Conservation (phyloP, 2,113 vertebrate species). For the Salminus brasiliensis region DNA sequence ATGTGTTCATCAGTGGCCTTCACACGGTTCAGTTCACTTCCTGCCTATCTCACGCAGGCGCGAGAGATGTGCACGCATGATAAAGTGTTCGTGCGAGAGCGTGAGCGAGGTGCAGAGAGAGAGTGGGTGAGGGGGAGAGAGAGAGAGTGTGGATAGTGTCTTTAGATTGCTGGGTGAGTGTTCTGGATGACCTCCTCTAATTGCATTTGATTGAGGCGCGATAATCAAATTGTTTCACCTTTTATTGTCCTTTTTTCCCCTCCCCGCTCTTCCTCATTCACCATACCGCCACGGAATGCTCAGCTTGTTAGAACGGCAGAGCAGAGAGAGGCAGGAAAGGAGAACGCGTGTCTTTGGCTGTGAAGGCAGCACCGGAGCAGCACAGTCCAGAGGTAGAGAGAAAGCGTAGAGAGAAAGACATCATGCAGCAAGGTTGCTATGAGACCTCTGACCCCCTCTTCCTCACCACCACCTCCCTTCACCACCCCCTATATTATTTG, state of each 20-base stretch:
- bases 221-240: slow-evolving; percentile 69
- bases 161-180: slow-evolving; percentile 68
- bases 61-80: slow-evolving; percentile 11
- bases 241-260: slow-evolving; percentile 49
- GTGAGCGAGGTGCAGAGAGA: background rate
- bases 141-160: slow-evolving; percentile 35
- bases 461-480: too few relatives aligned
- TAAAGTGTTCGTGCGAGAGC: slow-evolving; percentile 1
- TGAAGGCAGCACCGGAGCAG: background rate
- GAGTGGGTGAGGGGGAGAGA: background rate
- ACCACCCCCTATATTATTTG: slow-evolving; percentile 56
- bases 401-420: slow-evolving; percentile 35
- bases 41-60: background rate
- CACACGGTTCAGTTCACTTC: slow-evolving; percentile 34
- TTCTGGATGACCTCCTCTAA: slow-evolving; percentile 71
- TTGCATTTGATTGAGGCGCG: slow-evolving; percentile 68
- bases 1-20: slow-evolving; percentile 51
- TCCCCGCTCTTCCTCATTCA: slow-evolving; percentile 5
- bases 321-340: background rate
- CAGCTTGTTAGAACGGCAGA: slow-evolving; percentile 48
- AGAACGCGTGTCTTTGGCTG: slow-evolving; percentile 1
- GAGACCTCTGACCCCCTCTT: background rate
- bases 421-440: slow-evolving; percentile 6
- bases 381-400: background rate
- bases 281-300: background rate